A percentile compares a stretch with the other conserved stretches of the same genome.
phyloP scores from a whole-genome alignment of 2,888 invertebrate genomes.

The Blastobasis lacticolella region DNA sequence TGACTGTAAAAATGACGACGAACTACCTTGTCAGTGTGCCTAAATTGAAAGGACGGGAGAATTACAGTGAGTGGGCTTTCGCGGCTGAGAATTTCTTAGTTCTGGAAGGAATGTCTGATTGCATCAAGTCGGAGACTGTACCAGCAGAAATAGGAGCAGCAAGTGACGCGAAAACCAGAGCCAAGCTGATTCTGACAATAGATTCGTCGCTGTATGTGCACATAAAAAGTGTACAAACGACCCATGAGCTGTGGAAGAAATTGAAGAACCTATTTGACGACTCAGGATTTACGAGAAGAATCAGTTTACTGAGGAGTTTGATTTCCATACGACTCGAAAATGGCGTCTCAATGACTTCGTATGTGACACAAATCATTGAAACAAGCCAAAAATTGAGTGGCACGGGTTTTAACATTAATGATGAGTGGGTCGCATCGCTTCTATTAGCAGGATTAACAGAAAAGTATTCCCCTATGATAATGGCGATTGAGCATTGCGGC shows the following conservation, averaged over 20 bases:
- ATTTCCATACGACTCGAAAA: slow-evolving; percentile 7
- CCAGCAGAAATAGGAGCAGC: neutral
- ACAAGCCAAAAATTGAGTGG: slow-evolving; percentile 4
- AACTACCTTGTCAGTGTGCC: neutral
- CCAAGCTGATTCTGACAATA: slow-evolving; percentile 11
- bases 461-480: slow-evolving; percentile 17
- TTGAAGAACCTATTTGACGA: slow-evolving; percentile 4
- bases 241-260: neutral
- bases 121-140: neutral
- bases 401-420: slow-evolving; percentile 1
- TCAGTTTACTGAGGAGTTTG: slow-evolving; percentile 2
- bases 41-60: neutral
- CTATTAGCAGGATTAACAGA: slow-evolving; percentile 17
- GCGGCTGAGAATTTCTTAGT: neutral
- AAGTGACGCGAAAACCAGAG: slow-evolving; percentile 1
- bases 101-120: neutral
- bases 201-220: slow-evolving; percentile 8
- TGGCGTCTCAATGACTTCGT: slow-evolving; percentile 1
- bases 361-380: slow-evolving; percentile 5
- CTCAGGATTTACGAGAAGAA: slow-evolving; percentile 12
- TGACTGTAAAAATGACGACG: neutral
- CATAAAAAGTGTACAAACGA: neutral
- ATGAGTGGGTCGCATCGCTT: slow-evolving; percentile 11
- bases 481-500: slow-evolving; percentile 16
- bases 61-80: neutral